phyloP scores from a whole-genome alignment of 2,113 vertebrate species.

The Phalacrocorax carbo region DNA sequence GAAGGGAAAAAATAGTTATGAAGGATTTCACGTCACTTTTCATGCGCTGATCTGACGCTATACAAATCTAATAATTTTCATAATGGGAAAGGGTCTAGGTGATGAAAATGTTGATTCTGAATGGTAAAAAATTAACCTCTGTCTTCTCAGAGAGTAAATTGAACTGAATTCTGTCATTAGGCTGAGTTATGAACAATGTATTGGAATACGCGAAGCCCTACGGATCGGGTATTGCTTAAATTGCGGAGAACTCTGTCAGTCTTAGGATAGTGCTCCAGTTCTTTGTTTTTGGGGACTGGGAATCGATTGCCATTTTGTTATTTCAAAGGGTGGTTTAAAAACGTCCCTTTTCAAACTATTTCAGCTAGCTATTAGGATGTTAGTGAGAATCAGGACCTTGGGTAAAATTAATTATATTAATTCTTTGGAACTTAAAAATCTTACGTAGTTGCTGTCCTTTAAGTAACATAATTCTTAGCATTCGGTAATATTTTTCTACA shows the following conservation, averaged over 20 bases:
- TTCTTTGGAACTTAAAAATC: background rate
- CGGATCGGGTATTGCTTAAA: background rate
- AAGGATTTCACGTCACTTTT: background rate
- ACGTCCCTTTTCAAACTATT: background rate
- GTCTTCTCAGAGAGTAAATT: background rate
- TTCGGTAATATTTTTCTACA: background rate
- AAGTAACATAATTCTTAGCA: background rate
- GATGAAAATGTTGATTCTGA: background rate
- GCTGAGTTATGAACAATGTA: background rate
- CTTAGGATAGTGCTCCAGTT: background rate
- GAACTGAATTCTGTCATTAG: background rate
- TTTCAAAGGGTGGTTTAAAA: background rate
- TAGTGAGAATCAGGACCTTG: background rate
- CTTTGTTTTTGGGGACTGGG: background rate
- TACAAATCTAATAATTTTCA: background rate
- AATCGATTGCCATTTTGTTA: background rate
- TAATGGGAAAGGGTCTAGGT: background rate
- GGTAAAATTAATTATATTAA: background rate
- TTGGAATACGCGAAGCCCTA: background rate
- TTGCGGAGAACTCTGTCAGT: background rate
- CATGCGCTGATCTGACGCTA: background rate
- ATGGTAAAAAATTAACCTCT: background rate
- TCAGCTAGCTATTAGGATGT: background rate
- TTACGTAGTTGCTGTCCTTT: fast-evolving
- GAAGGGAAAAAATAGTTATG: background rate